A percentile compares a stretch with the other conserved stretches of the same genome.
Conservation (phyloP, 1,140 invertebrate genomes). For the Doryteuthis pealeii region DNA sequence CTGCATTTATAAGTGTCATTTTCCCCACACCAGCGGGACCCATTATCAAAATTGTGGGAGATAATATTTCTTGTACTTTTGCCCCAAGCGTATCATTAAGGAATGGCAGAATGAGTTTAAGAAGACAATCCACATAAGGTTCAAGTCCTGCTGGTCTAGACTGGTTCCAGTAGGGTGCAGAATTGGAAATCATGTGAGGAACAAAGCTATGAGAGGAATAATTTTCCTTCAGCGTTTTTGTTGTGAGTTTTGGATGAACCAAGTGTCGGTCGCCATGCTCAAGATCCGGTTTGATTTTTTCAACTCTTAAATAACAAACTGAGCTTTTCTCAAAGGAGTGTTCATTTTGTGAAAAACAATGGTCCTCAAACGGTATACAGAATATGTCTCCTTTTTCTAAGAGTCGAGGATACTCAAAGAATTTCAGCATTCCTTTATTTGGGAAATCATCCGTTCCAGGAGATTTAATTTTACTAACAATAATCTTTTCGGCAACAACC, state of each 20-base stretch:
- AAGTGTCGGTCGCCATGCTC: not conserved
- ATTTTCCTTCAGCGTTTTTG: not conserved
- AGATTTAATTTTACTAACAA: not conserved
- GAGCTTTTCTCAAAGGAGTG: not conserved
- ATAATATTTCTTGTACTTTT: conserved; percentile 4
- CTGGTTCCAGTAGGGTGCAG: conserved; percentile 39
- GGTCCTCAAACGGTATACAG: not conserved
- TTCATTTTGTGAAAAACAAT: not conserved
- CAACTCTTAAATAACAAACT: not conserved
- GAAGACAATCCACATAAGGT: conserved; percentile 30
- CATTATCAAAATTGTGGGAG: conserved; percentile 38
- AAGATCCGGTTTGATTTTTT: not conserved
- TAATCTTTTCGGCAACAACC: not conserved
- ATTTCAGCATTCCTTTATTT: not conserved
- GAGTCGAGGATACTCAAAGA: not conserved
- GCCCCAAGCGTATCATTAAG: conserved; percentile 32
- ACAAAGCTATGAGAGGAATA: conserved; percentile 45
- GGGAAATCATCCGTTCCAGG: not conserved
- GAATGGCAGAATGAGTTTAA: conserved; percentile 39
- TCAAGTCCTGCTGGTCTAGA: conserved; percentile 40
- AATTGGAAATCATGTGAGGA: conserved; percentile 32
- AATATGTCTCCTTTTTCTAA: conserved; percentile 1
- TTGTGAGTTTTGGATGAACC: not conserved
- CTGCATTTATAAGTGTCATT: conserved; percentile 37
- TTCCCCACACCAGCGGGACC: conserved; percentile 51